Conservation (phyloP, 1,140 invertebrate genomes). For the Belonocnema kinseyi region DNA sequence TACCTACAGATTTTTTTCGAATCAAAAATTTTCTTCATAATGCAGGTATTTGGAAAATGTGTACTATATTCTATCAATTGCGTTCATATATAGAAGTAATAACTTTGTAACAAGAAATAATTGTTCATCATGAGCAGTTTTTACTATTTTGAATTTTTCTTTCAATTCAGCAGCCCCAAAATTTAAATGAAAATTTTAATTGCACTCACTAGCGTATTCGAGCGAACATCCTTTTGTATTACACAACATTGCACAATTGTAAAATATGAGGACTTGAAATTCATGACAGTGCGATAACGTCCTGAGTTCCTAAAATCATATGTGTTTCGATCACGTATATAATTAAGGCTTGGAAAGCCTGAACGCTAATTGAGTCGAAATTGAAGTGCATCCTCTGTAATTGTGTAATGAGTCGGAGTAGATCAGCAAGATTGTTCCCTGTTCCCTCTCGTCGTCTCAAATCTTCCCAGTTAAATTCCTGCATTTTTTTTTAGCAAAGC, state of each 20-base stretch:
- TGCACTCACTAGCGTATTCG: neutral
- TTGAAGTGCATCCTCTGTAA: slow-evolving; percentile 22
- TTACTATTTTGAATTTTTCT: no score
- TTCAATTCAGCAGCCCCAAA: no score
- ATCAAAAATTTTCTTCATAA: no score
- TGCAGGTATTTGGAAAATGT: no score
- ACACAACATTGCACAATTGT: slow-evolving; percentile 18
- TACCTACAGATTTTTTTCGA: no score
- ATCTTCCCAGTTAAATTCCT: neutral
- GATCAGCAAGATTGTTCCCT: neutral
- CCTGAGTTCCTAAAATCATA: slow-evolving; percentile 5
- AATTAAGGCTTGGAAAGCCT: slow-evolving; percentile 2
- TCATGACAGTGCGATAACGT: slow-evolving; percentile 4
- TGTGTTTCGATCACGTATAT: slow-evolving; percentile 10
- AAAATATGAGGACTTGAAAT: slow-evolving; percentile 26
- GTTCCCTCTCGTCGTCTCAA: neutral
- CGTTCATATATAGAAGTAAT: no score
- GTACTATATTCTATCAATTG: no score
- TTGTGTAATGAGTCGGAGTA: slow-evolving; percentile 22
- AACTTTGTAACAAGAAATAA: no score
- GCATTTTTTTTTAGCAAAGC: no score
- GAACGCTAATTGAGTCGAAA: slow-evolving; percentile 18
- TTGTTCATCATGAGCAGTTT: no score
- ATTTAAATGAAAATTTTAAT: neutral
- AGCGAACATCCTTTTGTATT: slow-evolving; percentile 2